phyloP scores from a whole-genome alignment of 2,113 vertebrate genomes.

The Willisornis vidua region DNA sequence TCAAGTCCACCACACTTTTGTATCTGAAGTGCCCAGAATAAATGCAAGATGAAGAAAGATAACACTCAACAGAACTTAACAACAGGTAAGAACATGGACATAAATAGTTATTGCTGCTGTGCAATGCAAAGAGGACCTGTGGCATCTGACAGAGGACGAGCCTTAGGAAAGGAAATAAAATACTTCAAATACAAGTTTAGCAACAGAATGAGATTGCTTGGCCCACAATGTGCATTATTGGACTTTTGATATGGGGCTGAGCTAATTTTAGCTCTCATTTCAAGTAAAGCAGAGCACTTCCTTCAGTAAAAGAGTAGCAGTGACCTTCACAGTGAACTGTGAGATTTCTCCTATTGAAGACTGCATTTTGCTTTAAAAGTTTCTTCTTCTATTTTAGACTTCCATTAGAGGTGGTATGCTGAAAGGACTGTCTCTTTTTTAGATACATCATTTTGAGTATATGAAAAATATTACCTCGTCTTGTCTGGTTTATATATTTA shows the following conservation, averaged over 20 bases:
- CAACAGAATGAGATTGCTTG: not conserved
- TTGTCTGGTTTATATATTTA: not conserved
- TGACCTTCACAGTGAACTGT: constrained; percentile 10
- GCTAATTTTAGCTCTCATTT: constrained; percentile 23
- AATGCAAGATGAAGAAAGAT: not conserved
- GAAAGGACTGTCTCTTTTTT: not conserved
- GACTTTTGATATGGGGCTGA: not conserved
- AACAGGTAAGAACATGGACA: not conserved
- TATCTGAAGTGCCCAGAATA: not conserved
- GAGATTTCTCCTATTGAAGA: not conserved
- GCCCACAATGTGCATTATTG: not conserved
- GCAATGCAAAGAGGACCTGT: not conserved
- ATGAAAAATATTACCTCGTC: not conserved
- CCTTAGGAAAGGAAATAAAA: not conserved
- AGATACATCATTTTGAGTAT: not conserved
- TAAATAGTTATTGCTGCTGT: not conserved
- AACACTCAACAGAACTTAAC: not conserved
- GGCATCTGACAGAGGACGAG: not conserved
- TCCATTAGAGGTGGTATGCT: not conserved
- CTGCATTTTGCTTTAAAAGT: not conserved
- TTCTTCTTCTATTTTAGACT: constrained; percentile 12
- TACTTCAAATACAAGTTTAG: not conserved
- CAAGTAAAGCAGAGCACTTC: not conserved
- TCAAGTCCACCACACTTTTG: not conserved
- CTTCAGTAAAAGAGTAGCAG: not conserved